Evolutionary conservation across 2,797 vertebrate genomes (phyloP), one percentile per base, ranked within the genome.

Genomic region (Scleropages formosus): DNA sequence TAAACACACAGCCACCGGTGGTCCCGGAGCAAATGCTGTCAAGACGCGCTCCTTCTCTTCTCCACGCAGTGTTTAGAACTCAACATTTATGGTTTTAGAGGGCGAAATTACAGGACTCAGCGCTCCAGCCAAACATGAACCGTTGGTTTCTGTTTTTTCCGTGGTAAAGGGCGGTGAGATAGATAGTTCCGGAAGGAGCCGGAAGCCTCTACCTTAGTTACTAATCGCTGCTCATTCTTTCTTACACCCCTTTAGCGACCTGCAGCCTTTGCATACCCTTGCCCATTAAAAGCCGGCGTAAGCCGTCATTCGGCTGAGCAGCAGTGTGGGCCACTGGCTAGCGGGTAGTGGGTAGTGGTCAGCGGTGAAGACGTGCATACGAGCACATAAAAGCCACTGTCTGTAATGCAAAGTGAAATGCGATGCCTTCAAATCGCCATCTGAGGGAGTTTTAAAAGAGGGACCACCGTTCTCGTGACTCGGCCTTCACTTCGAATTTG

Each of bases 51-150:
- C 31, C 53, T 82, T 85, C 81, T 75, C 75, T 56, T 76, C 69
- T 2, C 78, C 76, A 85, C 82, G 81, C 76, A 84, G 68, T 22
- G 18, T 64, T 68, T 20, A 63, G 75, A 76, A 75, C 74, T 70
- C 71, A 81, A 85, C 77, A 83, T 77, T 83, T 12, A 60, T 60
- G n/a, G 56, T 65, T 80, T 76, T 80, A 39, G 66, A 82, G 65
- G 69, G 9, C 76, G 76, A 78, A 72, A 80, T 73, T 72, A 20
- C 77, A 78, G 49, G 69, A 75, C 59, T 39, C 68, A 27, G 65
- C 74, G 16, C 61, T 76, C 68, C 44, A 53, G 59, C 72, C 53
- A 26, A 73, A 77, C 47, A 44, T 11, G 13, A 27, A 70, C 44
- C 68, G 31, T 65, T 64, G 73, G 66, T 81, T 82, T 78, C 81